Evolutionary conservation across 1,140 invertebrate species (phyloP), one percentile per base, ranked within the genome.

Genomic region (Hirudo medicinalis): DNA sequence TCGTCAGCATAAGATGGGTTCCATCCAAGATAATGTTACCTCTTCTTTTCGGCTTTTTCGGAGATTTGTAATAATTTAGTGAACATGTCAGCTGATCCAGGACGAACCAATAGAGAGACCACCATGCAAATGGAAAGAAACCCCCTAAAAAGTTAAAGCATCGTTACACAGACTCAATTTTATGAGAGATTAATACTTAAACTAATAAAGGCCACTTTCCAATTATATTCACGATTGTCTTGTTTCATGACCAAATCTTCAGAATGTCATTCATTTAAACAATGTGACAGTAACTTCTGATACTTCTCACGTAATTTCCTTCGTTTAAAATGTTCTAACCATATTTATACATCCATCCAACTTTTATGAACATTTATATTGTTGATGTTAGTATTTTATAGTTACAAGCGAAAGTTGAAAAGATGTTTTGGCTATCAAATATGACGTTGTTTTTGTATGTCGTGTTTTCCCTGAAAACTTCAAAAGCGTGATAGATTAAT

Each of bases 341-440:
- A 63, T 63, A 63, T 63, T 63, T 63, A 63, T 63, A 63, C 22
- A 63, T 22, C 57, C 57, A 63, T 63, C 57, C 57, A 13, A 63
- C 57, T 63, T 63, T 63, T 63, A 63, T 22, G 22, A 63, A 63
- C 57, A 63, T 63, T 63, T 63, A 11, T 25, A n/a, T n/a, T 63
- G 57, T 63, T n/a, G 57, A 63, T 63, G 57, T 63, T 63, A 32
- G 19, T 63, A 25, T 63, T 63, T 25, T 25, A 32, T 63, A 32
- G 22, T 63, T 63, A 63, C 29, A 63, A 25, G 22, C 29, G 29
- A 32, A 63, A 32, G 11, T 63, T 49, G 43, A 49, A 49, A 49
- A 63, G 22, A 63, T 63, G 22, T 63, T 63, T 63, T 63, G 25
- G 22, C 29, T 63, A 13, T 63, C 57, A 20, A 63, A 22, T 15